These are phyloP conservation scores for Akabosia matsudoensis DNA, from an alignment of 1,140 invertebrate genomes.

Conservation along the genomic window DNA sequence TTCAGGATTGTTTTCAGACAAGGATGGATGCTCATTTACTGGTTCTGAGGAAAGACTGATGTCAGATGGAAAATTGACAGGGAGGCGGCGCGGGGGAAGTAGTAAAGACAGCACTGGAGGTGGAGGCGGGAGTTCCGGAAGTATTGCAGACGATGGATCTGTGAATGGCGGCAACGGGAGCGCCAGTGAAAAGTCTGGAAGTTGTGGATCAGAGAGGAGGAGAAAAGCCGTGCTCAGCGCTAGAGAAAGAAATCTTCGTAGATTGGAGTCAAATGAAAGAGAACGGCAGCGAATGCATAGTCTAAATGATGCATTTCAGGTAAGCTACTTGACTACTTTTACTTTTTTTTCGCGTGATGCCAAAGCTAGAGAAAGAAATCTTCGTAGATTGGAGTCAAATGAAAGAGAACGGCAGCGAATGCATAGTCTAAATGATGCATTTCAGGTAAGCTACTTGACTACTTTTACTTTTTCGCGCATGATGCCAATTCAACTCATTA, in stretches of 20 bases:
- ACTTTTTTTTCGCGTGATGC: too few species aligned
- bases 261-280: constrained; percentile 80
- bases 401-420: constrained; percentile 82
- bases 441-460: constrained; percentile 72
- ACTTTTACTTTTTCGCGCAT: too few species aligned
- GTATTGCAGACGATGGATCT: neutral
- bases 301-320: constrained; percentile 84
- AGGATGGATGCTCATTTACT: constrained; percentile 4
- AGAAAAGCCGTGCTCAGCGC: constrained; percentile 69
- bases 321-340: too few species aligned
- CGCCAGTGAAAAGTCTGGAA: constrained; percentile 45
- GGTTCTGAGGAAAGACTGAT: constrained; percentile 13
- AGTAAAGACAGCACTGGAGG: constrained; percentile 25
- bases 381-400: constrained; percentile 78
- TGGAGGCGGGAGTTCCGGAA: constrained; percentile 20
- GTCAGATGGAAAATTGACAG: neutral
- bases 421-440: constrained; percentile 84
- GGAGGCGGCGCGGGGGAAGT: constrained; percentile 13
- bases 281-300: constrained; percentile 85
- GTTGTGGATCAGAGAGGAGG: constrained; percentile 54
- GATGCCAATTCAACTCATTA: too few species aligned
- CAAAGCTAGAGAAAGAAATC: constrained; percentile 73
- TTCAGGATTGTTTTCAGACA: constrained; percentile 12
- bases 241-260: constrained; percentile 72
- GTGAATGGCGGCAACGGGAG: constrained; percentile 15